Evolutionary conservation across 2,113 vertebrate genomes (phyloP), one percentile per base, ranked within the genome.

Genomic region (Rostratula benghalensis): DNA sequence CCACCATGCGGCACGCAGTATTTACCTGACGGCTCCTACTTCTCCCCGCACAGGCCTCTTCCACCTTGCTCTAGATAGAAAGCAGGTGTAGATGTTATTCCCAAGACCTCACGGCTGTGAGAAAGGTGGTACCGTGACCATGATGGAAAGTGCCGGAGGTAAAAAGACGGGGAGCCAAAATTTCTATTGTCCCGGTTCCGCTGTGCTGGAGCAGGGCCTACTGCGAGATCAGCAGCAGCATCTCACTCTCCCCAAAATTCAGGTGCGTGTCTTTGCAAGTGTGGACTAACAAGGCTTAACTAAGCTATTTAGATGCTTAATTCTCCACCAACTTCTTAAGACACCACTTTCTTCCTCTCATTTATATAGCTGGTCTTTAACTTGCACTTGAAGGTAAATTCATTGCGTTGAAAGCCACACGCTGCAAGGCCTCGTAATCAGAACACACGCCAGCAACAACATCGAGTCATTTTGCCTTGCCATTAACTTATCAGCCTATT

Each of bases 401-500:
- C n/a, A 51, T 24, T 68, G 59, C 86, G 87, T 8, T 63, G 86
- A 93, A 94, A 94, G 89, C 45, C 78, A 91, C 76, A 22, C n/a
- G n/a, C 48, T 68, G 78, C 71, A 78, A 51, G 5, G 61, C 67
- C 90, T 65, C 59, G 53, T 43, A 78, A 86, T 84, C 57, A 56
- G 86, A 90, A 97, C 76, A 87, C 46, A 67, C 0, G 6, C 73
- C 95, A 93, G 88, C 89, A 95, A 90, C 93, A 87, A 76, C 57
- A 46, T 51, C 46, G 86, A 95, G 87, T 96, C 95, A 84, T 94
- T 96, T 89, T 64, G 83, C 88, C 87, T 80, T 81, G 20, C 71
- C 39, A n/a, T 18, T 18, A 94, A 77, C 69, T 94, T 67, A 87
- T 45, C 93, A 94, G 84, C 94, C 95, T 96, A 60, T n/a, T 95